Base-by-base conservation (phyloP, 2,113 vertebrate species). In the Cheilinus undulatus region DNA sequence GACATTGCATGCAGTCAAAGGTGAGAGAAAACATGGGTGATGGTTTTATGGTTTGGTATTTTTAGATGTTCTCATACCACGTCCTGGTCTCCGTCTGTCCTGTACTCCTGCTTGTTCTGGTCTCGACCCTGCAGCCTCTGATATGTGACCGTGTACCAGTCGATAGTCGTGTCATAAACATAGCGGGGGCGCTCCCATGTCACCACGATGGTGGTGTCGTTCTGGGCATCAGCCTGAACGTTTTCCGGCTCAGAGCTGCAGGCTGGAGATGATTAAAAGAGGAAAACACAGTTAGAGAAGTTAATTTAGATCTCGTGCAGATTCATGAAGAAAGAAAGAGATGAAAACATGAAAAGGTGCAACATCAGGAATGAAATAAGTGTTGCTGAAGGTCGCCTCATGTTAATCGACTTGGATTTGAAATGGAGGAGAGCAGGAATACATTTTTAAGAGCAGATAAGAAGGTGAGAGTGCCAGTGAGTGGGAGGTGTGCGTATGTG, bases 81-180 rank as follows among this genome's bases (percentile, higher is more conserved):
- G 70, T 99, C 97, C 88, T 99, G 97, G 92, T 99, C 98, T 78
- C 96, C 97, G 57, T 99, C 97, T 1, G 97, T 99, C 90, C 97
- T 91, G 93, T 95, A 96, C 82, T 97, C 95, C n/a, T 92, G 95
- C 86, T 95, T 96, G 57, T 76, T 93, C 76, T 95, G 93, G 76
- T 96, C 93, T 53, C 84, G 90, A 78, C 95, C 96, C 79, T 97
- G 96, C 58, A 99, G 76, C 24, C 93, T 93, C 80, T 98, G 96
- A 84, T 98, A 98, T 46, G 95, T 94, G 76, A 99, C 95, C 0
- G 95, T 93, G 91, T 98, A 99, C 93, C 93, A 95, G 91, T 98
- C 96, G 64, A 99, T 98, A 82, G 95, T 93, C 17, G 94, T 94
- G 63, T 98, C 96, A 0, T 97, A 98, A 1, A 98, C 97, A 0